These are phyloP conservation scores for Passer montanus DNA, from an alignment of 2,113 vertebrate genomes.

Conservation along the genomic window DNA sequence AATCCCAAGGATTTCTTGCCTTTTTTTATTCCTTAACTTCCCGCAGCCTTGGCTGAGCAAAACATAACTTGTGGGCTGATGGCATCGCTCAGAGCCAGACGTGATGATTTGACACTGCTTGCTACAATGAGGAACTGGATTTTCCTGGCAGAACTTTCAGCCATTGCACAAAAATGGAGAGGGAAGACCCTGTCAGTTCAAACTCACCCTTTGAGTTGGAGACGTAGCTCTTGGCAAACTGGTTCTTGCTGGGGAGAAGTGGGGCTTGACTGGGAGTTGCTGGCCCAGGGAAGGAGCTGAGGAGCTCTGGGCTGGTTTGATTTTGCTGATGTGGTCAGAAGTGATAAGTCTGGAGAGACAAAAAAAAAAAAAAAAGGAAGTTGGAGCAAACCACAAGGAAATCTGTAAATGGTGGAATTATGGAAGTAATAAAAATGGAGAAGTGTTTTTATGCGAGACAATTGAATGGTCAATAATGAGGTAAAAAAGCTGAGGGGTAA, in stretches of 20 bases:
- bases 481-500: neutral
- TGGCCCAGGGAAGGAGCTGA: neutral
- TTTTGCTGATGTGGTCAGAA: neutral
- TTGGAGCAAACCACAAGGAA: neutral
- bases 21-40: neutral
- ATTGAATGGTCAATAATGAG: constrained; percentile 5
- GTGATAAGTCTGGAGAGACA: neutral
- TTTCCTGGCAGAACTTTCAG: neutral
- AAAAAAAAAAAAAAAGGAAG: neutral
- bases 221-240: neutral
- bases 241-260: neutral
- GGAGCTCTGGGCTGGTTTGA: neutral
- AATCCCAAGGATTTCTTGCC: neutral
- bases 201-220: neutral
- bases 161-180: neutral
- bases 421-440: neutral
- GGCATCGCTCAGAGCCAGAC: neutral
- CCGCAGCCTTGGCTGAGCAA: neutral
- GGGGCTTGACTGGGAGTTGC: neutral
- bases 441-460: neutral
- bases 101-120: neutral
- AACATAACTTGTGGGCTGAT: rapidly evolving
- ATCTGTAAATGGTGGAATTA: neutral
- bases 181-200: neutral
- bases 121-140: neutral